Evolutionary conservation across 2,113 vertebrate genomes (phyloP), one percentile per base, ranked within the genome.

Genomic region (Sinosuthora webbiana): DNA sequence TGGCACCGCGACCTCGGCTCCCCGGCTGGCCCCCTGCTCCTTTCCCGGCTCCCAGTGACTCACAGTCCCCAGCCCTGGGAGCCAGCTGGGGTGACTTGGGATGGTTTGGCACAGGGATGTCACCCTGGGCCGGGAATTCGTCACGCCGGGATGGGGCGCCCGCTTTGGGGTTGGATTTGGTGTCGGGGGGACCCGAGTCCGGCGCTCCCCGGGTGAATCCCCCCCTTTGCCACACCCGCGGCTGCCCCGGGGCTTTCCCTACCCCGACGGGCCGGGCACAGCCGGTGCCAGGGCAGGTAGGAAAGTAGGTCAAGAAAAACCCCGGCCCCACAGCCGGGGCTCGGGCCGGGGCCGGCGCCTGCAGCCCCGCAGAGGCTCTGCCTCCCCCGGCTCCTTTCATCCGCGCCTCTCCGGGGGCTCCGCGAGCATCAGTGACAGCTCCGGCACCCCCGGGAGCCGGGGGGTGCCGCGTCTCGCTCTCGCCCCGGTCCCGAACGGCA

Each of bases 251-350:
- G 82, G 45, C 30, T 95, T 95, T 57, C 75, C 88, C 42, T 37
- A 2, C 52, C 60, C 21, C 2, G 1, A 9, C 15, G 15, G 41
- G 30, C 52, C 21, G 20, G 62, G 87, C 69, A 65, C 50, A 27
- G 1, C 1, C 14, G 3, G 49, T 55, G 64, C 17, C n/a, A 15
- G 37, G 62, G 57, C 95, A 79, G 75, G 90, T 44, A 17, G 95
- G 63, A 94, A 97, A 97, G 85, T 93, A 92, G 96, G 96, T 95
- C 94, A 93, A 95, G 92, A 96, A 93, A 90, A 94, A 33, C 83
- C 88, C 79, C 17, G 11, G 25, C 83, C 87, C 93, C 60, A 25
- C 6, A 6, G 2, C 0, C 4, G 10, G 56, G 3, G 18, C 1
- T 22, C 33, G 63, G 45, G 41, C 70, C 47, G 4, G 57, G 79